Percentiles rank a stretch among this genome's conserved stretches.
These are phyloP conservation scores for Cyrtodaria siliqua DNA, from an alignment of 2,888 invertebrate genomes.

Conservation along the genomic window DNA sequence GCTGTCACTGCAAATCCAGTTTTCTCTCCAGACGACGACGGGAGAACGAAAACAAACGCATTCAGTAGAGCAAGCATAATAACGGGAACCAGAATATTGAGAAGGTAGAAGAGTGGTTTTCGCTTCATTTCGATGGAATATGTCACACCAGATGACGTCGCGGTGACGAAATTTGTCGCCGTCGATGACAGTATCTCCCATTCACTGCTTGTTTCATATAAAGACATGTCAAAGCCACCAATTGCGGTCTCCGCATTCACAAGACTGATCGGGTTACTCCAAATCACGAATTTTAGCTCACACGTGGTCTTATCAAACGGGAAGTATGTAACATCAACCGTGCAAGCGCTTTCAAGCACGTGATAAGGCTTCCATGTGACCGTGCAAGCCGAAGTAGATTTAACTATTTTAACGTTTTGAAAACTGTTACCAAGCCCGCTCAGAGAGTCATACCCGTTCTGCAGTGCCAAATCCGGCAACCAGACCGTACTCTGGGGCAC, in stretches of 20 bases:
- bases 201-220: constrained; percentile 55
- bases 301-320: constrained; percentile 66
- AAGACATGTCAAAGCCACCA: constrained; percentile 41
- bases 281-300: constrained; percentile 56
- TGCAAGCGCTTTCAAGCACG: constrained; percentile 62
- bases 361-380: constrained; percentile 62
- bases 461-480: constrained; percentile 63
- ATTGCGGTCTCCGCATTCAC: constrained; percentile 42
- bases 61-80: constrained; percentile 59
- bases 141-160: constrained; percentile 46
- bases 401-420: constrained; percentile 42
- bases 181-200: constrained; percentile 54
- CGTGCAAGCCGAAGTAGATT: constrained; percentile 19
- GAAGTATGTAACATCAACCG: constrained; percentile 59
- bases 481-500: constrained; percentile 60
- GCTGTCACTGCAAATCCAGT: constrained; percentile 63
- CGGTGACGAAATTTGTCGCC: constrained; percentile 20
- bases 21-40: constrained; percentile 64
- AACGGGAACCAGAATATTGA: constrained; percentile 64
- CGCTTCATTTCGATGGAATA: constrained; percentile 59
- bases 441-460: constrained; percentile 60
- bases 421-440: constrained; percentile 57
- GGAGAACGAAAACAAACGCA: constrained; percentile 63
- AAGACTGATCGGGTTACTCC: constrained; percentile 46
- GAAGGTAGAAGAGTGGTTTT: constrained; percentile 63